phyloP scores from a whole-genome alignment of 2,797 vertebrate species.

The Ceyx erithaca region DNA sequence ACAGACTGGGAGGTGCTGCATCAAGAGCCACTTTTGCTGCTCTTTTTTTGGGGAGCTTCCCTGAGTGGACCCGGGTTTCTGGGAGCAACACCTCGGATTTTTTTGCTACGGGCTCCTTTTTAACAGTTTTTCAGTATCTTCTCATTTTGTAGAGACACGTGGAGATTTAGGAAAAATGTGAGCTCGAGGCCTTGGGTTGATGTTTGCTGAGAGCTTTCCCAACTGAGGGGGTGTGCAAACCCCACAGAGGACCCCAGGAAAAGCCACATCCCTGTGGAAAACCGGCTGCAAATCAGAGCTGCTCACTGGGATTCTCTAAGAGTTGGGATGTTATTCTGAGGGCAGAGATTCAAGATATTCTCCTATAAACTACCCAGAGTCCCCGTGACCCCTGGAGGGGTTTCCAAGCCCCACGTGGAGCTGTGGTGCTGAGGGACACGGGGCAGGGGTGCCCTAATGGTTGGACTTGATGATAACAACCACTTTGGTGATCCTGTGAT shows the following conservation, averaged over 20 bases:
- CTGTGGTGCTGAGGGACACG: neutral
- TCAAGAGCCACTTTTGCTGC: neutral
- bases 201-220: neutral
- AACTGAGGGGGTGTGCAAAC: neutral
- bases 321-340: accelerated
- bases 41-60: neutral
- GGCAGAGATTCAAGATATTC: neutral
- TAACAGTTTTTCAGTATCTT: neutral
- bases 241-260: neutral
- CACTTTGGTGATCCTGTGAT: neutral
- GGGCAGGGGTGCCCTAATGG: neutral
- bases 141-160: neutral
- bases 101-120: neutral
- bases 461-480: neutral
- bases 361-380: neutral
- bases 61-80: accelerated
- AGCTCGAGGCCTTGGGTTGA: neutral
- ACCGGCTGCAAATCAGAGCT: neutral
- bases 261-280: neutral
- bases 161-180: neutral
- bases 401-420: neutral
- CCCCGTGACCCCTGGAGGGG: neutral
- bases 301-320: accelerated
- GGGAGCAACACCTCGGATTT: accelerated
- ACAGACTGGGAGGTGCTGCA: neutral